A percentile compares a stretch with the other conserved stretches of the same genome.
Evolutionary conservation across 2,888 invertebrate species (phyloP).

Genomic region (Yponomeuta malinellus): DNA sequence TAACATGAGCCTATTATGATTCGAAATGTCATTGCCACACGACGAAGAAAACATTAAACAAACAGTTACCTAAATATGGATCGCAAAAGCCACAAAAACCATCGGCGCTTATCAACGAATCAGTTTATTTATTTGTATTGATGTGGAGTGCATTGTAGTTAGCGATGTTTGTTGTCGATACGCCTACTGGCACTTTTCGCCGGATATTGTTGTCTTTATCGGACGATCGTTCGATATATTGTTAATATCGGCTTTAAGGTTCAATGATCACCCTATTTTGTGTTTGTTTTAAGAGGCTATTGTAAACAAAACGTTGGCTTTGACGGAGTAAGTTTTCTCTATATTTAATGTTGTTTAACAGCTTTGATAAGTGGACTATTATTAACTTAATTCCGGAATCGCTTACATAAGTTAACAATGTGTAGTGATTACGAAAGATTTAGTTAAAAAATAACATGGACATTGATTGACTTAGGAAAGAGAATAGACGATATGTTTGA

Average conservation of each 20-base stretch:
- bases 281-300: neutral
- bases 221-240: neutral
- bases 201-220: conserved; percentile 9
- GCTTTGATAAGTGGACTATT: too few relatives aligned
- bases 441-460: neutral
- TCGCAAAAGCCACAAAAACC: neutral
- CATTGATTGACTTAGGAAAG: neutral
- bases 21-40: too few relatives aligned
- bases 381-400: too few relatives aligned
- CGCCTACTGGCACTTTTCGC: conserved; percentile 8
- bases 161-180: neutral
- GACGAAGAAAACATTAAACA: neutral
- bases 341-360: neutral
- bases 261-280: conserved; percentile 1
- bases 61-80: neutral
- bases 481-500: too few relatives aligned
- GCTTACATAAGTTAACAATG: too few relatives aligned
- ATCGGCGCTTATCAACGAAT: neutral
- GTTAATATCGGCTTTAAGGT: neutral
- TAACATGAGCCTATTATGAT: too few relatives aligned
- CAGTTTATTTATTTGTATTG: neutral
- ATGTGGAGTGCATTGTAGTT: neutral
- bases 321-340: neutral
- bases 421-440: too few relatives aligned
- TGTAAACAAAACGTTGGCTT: neutral